Evolutionary conservation across 2,113 vertebrate genomes (phyloP).

Genomic region (Gallinago undulata): DNA sequence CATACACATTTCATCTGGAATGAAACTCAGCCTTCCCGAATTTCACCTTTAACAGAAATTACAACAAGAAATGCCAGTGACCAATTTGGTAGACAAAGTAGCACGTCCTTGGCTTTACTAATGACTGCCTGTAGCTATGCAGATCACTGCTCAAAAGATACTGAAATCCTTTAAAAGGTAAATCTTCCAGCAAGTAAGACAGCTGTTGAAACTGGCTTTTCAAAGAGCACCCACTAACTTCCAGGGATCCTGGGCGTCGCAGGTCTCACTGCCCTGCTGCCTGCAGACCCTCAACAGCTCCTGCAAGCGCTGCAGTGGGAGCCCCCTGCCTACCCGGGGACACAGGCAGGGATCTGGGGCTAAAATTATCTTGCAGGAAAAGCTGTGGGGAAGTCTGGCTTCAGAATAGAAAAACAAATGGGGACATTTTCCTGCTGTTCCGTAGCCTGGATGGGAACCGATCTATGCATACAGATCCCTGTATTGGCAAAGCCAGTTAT

Average conservation of each 20-base stretch:
- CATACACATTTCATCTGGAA: not conserved
- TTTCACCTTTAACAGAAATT: constrained; percentile 21
- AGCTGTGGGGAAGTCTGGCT: not conserved
- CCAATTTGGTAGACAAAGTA: constrained; percentile 51
- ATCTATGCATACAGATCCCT: not conserved
- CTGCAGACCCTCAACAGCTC: not conserved
- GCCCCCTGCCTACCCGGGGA: not conserved
- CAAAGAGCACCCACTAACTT: not conserved
- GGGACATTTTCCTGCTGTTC: not conserved
- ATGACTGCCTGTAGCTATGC: constrained; percentile 15
- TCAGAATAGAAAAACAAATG: not conserved
- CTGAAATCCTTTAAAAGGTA: not conserved
- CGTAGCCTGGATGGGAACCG: not conserved
- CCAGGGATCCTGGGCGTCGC: not conserved
- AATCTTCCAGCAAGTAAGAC: not conserved
- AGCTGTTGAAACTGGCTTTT: not conserved
- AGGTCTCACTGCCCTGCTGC: not conserved
- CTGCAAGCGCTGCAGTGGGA: not conserved
- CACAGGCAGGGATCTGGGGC: not conserved
- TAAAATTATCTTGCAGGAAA: not conserved
- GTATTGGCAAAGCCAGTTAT: not conserved
- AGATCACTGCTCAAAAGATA: not conserved
- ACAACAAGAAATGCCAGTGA: constrained; percentile 55
- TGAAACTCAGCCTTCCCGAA: not conserved
- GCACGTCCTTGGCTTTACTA: not conserved